phyloP scores from a whole-genome alignment of 2,113 vertebrate species.

The Antennarius striatus region DNA sequence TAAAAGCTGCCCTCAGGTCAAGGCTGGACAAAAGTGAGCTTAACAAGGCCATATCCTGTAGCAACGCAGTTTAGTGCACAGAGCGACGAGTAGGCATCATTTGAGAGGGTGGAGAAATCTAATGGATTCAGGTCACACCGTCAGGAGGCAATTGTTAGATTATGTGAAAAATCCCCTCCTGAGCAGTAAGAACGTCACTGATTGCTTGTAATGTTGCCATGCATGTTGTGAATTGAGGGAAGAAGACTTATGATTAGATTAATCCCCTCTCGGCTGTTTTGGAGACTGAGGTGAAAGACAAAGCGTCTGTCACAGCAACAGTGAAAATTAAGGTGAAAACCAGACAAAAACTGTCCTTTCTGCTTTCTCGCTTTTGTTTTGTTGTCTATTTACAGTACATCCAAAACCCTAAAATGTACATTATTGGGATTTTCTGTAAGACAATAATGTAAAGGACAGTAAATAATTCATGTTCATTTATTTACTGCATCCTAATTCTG shows the following conservation, averaged over 20 bases:
- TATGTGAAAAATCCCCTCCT: constrained; percentile 13
- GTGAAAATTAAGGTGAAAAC: background rate
- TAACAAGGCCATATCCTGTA: constrained; percentile 30
- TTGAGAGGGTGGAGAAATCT: constrained; percentile 35
- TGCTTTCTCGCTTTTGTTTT: background rate
- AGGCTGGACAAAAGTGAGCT: constrained; percentile 17
- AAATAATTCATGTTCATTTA: no score
- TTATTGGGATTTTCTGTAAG: no score
- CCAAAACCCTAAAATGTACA: no score
- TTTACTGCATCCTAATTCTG: no score
- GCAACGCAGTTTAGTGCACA: constrained; percentile 25
- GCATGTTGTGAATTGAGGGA: constrained; percentile 24
- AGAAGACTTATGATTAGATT: constrained; percentile 1
- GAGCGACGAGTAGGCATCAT: constrained; percentile 33
- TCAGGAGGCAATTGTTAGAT: constrained; percentile 46
- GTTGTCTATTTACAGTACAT: background rate
- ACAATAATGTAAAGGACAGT: no score
- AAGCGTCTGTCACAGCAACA: constrained; percentile 3
- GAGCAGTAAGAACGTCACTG: constrained; percentile 35
- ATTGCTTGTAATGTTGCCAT: constrained; percentile 21
- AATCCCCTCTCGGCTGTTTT: constrained; percentile 16
- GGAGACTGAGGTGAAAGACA: background rate
- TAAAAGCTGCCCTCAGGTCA: constrained; percentile 20
- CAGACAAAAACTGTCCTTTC: background rate
- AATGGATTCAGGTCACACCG: constrained; percentile 39